Conservation (phyloP, 1,140 invertebrate genomes). For the Drosophila dunni region DNA sequence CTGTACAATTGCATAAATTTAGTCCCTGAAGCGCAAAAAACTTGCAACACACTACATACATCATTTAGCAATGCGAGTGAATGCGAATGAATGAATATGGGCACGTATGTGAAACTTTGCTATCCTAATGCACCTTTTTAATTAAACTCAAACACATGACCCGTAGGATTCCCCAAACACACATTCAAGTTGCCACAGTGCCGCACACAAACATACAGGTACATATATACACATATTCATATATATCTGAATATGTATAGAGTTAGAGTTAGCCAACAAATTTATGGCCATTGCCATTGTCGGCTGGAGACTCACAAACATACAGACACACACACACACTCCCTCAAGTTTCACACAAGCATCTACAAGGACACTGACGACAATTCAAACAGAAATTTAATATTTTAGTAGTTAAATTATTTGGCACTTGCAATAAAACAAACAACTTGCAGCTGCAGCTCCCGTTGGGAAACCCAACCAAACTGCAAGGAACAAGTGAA, state of each 20-base stretch:
- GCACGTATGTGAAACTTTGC: constrained; percentile 36
- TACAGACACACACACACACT: constrained; percentile 7
- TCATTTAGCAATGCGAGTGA: constrained; percentile 35
- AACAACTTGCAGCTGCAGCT: constrained; percentile 60
- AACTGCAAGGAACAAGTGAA: constrained; percentile 63
- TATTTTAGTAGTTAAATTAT: constrained; percentile 82
- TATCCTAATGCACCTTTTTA: constrained; percentile 72
- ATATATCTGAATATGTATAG: constrained; percentile 21
- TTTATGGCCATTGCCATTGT: constrained; percentile 59
- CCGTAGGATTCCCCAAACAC: constrained; percentile 74
- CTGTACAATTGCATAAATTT: constrained; percentile 22
- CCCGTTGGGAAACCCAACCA: constrained; percentile 15
- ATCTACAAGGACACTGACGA: constrained; percentile 44
- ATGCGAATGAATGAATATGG: constrained; percentile 22
- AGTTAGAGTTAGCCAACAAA: constrained; percentile 43
- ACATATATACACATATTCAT: not conserved
- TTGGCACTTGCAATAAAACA: constrained; percentile 83
- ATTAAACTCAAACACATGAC: constrained; percentile 78
- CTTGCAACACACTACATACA: constrained; percentile 26
- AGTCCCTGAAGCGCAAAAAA: constrained; percentile 20
- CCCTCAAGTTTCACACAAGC: not conserved
- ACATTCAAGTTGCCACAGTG: constrained; percentile 69
- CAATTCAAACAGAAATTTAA: constrained; percentile 81
- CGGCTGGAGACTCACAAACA: constrained; percentile 20
- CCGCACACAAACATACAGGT: not conserved